Conservation (phyloP, 2,888 invertebrate species). For the Euproctis similis region DNA sequence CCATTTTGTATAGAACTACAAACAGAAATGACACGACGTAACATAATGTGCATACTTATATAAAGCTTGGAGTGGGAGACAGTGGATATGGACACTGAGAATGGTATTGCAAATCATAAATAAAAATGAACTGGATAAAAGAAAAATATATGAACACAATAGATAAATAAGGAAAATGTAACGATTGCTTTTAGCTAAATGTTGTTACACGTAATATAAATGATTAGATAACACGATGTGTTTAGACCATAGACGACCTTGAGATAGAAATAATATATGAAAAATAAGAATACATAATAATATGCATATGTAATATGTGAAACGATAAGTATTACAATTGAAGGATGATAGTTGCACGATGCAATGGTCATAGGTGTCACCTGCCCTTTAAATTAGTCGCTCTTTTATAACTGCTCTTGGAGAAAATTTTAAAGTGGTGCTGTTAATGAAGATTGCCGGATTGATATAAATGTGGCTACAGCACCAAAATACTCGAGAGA, state of each 20-base stretch:
- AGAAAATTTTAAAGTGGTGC: constrained; percentile 1
- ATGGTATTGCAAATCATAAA: constrained; percentile 17
- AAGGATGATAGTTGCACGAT: too few species aligned
- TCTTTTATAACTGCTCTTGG: neutral
- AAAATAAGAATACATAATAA: constrained; percentile 33
- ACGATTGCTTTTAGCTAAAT: constrained; percentile 8
- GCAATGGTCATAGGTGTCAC: constrained; percentile 47
- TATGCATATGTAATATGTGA: constrained; percentile 46
- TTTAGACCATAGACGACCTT: constrained; percentile 26
- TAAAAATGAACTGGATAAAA: constrained; percentile 15
- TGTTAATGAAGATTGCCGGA: too few species aligned
- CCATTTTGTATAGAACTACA: constrained; percentile 77
- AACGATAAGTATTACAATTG: constrained; percentile 19
- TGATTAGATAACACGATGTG: too few species aligned
- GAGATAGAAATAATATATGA: constrained; percentile 17
- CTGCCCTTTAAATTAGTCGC: constrained; percentile 36
- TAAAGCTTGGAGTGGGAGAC: constrained; percentile 43
- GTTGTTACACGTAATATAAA: constrained; percentile 12
- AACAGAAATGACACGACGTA: constrained; percentile 75
- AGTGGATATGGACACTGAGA: constrained; percentile 14
- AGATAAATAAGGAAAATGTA: constrained; percentile 9
- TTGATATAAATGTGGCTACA: too few species aligned
- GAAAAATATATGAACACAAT: constrained; percentile 13
- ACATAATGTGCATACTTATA: constrained; percentile 70
- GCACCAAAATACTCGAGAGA: too few species aligned